Conservation (phyloP, 2,888 invertebrate species). For the Callimorpha dominula region DNA sequence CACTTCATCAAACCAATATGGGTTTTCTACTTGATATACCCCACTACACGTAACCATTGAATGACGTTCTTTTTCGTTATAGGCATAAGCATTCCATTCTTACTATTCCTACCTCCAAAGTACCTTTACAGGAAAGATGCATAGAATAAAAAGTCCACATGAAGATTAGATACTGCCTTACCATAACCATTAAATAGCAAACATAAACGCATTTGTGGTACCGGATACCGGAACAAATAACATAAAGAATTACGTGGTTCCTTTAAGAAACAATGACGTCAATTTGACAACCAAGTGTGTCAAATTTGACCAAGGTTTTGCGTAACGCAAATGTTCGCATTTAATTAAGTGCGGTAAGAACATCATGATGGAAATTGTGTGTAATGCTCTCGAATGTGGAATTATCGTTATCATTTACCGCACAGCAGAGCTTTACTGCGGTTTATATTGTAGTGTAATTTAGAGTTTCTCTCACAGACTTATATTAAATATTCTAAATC, state of each 20-base stretch:
- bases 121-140: neutral
- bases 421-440: slow-evolving; percentile 21
- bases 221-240: slow-evolving; percentile 31
- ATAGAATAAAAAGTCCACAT: neutral
- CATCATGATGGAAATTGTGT: slow-evolving; percentile 12
- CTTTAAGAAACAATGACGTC: slow-evolving; percentile 14
- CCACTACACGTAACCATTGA: too few relatives aligned
- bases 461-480: slow-evolving; percentile 21
- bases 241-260: neutral
- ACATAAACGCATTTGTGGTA: slow-evolving; percentile 5
- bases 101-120: too few relatives aligned
- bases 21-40: neutral
- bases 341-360: slow-evolving; percentile 13
- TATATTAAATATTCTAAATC: slow-evolving; percentile 17
- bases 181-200: slow-evolving; percentile 7
- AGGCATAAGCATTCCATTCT: too few relatives aligned
- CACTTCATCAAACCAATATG: neutral
- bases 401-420: slow-evolving; percentile 30
- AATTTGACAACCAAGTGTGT: slow-evolving; percentile 18
- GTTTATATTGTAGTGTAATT: slow-evolving; percentile 24
- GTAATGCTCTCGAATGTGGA: slow-evolving; percentile 34
- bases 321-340: neutral
- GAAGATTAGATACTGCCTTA: slow-evolving; percentile 15
- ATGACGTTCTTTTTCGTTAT: too few relatives aligned
- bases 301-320: slow-evolving; percentile 14